Evolutionary conservation across 2,888 invertebrate species (phyloP).

Genomic region (Orgyia antiqua): DNA sequence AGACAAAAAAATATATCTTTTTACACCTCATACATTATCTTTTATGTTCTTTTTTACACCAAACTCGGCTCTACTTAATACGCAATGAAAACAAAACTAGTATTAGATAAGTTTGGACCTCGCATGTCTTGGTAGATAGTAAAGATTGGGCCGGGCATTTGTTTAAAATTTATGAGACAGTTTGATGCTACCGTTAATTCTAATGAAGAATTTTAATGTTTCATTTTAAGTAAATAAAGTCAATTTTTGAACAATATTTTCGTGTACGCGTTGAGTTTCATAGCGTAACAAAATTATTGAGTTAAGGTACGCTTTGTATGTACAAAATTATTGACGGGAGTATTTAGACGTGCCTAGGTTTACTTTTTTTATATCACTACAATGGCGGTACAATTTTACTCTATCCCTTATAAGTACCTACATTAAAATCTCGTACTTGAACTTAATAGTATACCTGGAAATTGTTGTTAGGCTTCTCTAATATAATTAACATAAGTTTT

Average conservation of each 20-base stretch:
- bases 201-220: slow-evolving; percentile 46
- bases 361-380: too few relatives aligned
- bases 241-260: background rate
- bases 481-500: too few relatives aligned
- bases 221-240: slow-evolving; percentile 24
- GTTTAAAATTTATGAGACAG: slow-evolving; percentile 26
- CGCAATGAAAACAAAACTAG: slow-evolving; percentile 20
- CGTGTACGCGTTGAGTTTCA: too few relatives aligned
- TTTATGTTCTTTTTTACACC: slow-evolving; percentile 27
- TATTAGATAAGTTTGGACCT: slow-evolving; percentile 4
- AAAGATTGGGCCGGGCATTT: slow-evolving; percentile 6
- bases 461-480: too few relatives aligned
- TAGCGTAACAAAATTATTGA: too few relatives aligned
- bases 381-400: too few relatives aligned
- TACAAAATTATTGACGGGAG: too few relatives aligned
- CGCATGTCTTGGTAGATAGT: background rate
- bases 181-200: slow-evolving; percentile 31
- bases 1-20: slow-evolving; percentile 52
- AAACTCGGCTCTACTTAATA: slow-evolving; percentile 21
- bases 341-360: too few relatives aligned
- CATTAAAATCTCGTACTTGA: too few relatives aligned
- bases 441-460: too few relatives aligned
- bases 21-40: slow-evolving; percentile 50
- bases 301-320: too few relatives aligned
- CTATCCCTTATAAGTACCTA: too few relatives aligned